Conservation (phyloP, 2,888 invertebrate species). For the Cataglyphis livida region DNA sequence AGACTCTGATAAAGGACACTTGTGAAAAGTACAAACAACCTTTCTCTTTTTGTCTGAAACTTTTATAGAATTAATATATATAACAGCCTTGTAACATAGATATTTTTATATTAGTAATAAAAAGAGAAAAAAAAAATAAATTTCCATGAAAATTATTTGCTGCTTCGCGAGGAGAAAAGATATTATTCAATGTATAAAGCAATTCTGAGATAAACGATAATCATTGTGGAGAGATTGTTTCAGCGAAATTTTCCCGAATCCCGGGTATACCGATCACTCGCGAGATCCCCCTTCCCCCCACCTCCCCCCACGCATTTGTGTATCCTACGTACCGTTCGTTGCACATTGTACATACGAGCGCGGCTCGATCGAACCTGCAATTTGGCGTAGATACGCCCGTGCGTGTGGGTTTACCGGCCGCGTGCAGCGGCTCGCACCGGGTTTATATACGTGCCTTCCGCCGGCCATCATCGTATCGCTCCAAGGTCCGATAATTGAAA, state of each 20-base stretch:
- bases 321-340: constrained; percentile 30
- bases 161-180: not conserved
- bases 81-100: not conserved
- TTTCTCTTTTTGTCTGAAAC: not conserved
- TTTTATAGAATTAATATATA: not conserved
- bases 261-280: constrained; percentile 24
- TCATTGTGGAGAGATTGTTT: constrained; percentile 1
- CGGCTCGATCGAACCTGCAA: constrained; percentile 65
- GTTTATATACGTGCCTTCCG: constrained; percentile 65
- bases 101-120: not conserved
- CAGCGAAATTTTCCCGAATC: constrained; percentile 3
- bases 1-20: constrained; percentile 11
- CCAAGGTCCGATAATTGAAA: constrained; percentile 78
- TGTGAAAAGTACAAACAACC: not conserved
- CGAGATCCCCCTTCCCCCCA: not conserved
- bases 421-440: constrained; percentile 64
- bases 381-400: constrained; percentile 72
- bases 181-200: not conserved
- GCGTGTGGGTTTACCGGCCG: constrained; percentile 74
- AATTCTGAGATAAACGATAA: constrained; percentile 10
- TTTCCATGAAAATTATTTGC: constrained; percentile 16
- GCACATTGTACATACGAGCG: constrained; percentile 31
- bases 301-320: constrained; percentile 10
- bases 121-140: too few species aligned
- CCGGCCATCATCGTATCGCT: constrained; percentile 75